Percentiles rank a stretch among this genome's conserved stretches.
These are phyloP conservation scores for Anagyrus pseudococci DNA, from an alignment of 2,888 invertebrate species.

Conservation along the genomic window DNA sequence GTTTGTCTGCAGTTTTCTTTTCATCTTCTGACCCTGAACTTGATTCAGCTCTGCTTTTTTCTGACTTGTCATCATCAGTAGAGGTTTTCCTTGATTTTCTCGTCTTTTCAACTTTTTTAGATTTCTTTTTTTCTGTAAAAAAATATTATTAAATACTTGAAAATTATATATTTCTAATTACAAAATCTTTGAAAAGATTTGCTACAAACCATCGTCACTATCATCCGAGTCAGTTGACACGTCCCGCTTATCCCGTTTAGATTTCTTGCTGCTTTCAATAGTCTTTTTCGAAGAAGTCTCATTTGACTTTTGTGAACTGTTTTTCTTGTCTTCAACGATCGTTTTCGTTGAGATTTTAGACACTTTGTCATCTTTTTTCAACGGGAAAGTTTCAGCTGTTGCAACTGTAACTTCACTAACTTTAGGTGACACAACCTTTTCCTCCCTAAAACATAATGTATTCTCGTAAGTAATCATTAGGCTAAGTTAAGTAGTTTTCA, in stretches of 20 bases:
- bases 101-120: constrained; percentile 52
- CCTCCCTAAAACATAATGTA: constrained; percentile 48
- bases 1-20: constrained; percentile 53
- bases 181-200: background rate
- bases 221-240: constrained; percentile 57
- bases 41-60: constrained; percentile 63
- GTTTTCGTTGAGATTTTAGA: constrained; percentile 45
- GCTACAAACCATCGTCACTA: constrained; percentile 50
- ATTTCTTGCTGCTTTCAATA: constrained; percentile 49
- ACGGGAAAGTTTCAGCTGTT: constrained; percentile 50
- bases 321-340: constrained; percentile 53
- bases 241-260: constrained; percentile 54
- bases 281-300: constrained; percentile 51
- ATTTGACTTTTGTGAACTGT: constrained; percentile 44
- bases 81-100: constrained; percentile 55
- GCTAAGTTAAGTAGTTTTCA: constrained; percentile 7
- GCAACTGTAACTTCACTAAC: constrained; percentile 46
- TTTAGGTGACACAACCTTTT: constrained; percentile 56
- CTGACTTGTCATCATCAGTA: constrained; percentile 65
- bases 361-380: constrained; percentile 57
- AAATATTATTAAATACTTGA: background rate
- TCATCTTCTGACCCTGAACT: constrained; percentile 68
- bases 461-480: too few relatives aligned
- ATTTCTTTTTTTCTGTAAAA: constrained; percentile 54
- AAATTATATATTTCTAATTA: background rate